phyloP scores from a whole-genome alignment of 1,140 invertebrate species.

The Scaptomyza graminum region DNA sequence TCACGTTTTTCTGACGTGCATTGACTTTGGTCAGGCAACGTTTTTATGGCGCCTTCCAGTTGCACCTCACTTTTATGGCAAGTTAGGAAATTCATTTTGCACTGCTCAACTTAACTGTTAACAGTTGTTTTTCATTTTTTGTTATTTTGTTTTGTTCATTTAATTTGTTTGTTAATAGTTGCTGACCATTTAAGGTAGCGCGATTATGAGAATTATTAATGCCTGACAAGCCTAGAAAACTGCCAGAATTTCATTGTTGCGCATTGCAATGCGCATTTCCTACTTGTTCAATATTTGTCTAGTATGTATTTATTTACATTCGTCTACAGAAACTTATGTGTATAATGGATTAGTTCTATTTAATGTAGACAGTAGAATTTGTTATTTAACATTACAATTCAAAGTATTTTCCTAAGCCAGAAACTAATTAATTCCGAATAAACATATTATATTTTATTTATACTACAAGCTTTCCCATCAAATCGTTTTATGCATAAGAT shows the following conservation, averaged over 20 bases:
- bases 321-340: not conserved
- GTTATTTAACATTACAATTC: not conserved
- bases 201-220: constrained; percentile 45
- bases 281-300: constrained; percentile 1
- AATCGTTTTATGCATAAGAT: not conserved
- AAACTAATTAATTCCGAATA: too few relatives aligned
- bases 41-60: constrained; percentile 30
- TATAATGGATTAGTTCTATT: too few relatives aligned
- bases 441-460: not conserved
- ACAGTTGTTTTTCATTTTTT: constrained; percentile 2
- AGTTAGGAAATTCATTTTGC: constrained; percentile 36
- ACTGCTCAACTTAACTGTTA: constrained; percentile 33
- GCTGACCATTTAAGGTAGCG: constrained; percentile 40
- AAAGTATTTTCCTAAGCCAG: not conserved
- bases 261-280: constrained; percentile 37
- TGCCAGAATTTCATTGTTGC: constrained; percentile 30
- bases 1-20: constrained; percentile 12
- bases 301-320: not conserved
- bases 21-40: constrained; percentile 32
- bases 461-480: not conserved
- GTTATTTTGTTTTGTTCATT: constrained; percentile 9
- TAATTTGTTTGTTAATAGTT: constrained; percentile 35
- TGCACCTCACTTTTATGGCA: constrained; percentile 35
- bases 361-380: not conserved
- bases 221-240: constrained; percentile 50